A percentile compares a stretch with the other conserved stretches of the same genome.
phyloP scores from a whole-genome alignment of 2,888 invertebrate species.

The Clitarchus hookeri region DNA sequence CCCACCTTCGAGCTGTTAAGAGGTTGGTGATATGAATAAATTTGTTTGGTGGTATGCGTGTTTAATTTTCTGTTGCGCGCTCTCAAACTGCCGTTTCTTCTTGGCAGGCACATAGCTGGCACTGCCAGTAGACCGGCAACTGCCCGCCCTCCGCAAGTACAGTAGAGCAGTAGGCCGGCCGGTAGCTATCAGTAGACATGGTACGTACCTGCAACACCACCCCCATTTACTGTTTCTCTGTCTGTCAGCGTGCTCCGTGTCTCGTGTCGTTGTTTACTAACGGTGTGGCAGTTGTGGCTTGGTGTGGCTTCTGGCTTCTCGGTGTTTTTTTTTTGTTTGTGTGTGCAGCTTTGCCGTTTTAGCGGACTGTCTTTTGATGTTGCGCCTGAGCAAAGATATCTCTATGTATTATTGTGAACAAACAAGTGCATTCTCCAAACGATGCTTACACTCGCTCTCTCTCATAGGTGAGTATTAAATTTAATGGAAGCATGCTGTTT shows the following conservation, averaged over 20 bases:
- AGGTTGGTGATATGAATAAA: background rate
- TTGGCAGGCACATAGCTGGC: background rate
- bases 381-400: background rate
- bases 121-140: background rate
- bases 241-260: background rate
- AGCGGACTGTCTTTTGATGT: background rate
- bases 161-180: background rate
- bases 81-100: background rate
- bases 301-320: slow-evolving; percentile 14
- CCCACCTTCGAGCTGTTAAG: too few relatives aligned
- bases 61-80: background rate
- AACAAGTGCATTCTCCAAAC: background rate
- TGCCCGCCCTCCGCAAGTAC: background rate
- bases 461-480: too few relatives aligned
- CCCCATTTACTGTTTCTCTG: background rate
- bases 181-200: slow-evolving; percentile 14
- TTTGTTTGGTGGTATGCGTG: background rate
- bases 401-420: background rate
- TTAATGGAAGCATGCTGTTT: too few relatives aligned
- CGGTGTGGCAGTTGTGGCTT: background rate
- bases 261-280: background rate
- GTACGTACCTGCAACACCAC: background rate
- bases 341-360: background rate
- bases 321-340: background rate
- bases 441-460: too few relatives aligned